These are phyloP conservation scores for Muntiacus reevesi DNA, from an alignment of 2,113 vertebrate species.

Conservation along the genomic window DNA sequence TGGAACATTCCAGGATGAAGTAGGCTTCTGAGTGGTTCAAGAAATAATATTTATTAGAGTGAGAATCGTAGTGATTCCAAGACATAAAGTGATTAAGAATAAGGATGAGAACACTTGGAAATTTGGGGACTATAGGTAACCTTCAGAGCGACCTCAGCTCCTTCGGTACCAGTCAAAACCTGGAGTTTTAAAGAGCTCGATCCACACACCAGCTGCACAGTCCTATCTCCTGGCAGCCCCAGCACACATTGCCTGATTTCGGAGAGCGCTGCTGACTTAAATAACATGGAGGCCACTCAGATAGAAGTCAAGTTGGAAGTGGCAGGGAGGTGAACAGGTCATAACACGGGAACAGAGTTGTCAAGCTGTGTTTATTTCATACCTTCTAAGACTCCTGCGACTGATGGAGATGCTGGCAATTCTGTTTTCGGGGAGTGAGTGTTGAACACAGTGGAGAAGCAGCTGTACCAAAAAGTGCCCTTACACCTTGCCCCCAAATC, in stretches of 20 bases:
- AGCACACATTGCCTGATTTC: conserved; percentile 16
- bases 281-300: conserved; percentile 70
- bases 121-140: neutral
- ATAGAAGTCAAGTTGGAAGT: conserved; percentile 74
- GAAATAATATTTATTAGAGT: neutral
- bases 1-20: conserved; percentile 3
- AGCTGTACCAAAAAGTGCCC: neutral
- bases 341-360: conserved; percentile 75
- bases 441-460: neutral
- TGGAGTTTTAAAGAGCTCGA: neutral
- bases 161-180: neutral
- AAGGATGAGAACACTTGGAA: neutral
- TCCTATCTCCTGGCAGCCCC: neutral
- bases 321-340: conserved; percentile 77
- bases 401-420: conserved; percentile 9
- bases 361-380: conserved; percentile 72
- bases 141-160: neutral
- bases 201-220: accelerated
- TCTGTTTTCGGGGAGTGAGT: neutral
- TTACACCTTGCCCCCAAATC: neutral
- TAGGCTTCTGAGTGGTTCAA: neutral
- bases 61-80: neutral
- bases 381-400: neutral
- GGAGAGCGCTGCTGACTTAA: conserved; percentile 77
- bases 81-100: neutral